A percentile compares a stretch with the other conserved stretches of the same genome.
Conservation (phyloP, 2,113 vertebrate genomes). For the Pteruthius melanotis region DNA sequence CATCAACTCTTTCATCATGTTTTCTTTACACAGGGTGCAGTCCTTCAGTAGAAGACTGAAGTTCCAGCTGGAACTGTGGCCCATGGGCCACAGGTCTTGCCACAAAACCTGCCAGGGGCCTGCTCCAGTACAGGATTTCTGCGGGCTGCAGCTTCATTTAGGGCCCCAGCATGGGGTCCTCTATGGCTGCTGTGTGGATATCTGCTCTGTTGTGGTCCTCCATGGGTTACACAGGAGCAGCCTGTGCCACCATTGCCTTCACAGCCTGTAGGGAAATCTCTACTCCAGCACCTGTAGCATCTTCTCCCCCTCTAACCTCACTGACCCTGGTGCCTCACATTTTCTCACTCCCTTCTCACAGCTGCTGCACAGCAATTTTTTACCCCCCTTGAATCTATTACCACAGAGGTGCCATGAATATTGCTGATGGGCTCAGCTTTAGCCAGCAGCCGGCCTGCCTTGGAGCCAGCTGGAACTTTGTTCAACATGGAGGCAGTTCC, state of each 20-base stretch:
- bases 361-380: background rate
- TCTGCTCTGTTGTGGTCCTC: fast-evolving
- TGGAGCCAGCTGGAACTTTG: background rate
- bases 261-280: background rate
- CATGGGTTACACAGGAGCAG: background rate
- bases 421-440: background rate
- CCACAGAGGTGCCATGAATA: background rate
- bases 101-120: background rate
- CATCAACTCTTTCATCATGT: background rate
- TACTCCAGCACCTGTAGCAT: fast-evolving
- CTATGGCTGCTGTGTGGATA: background rate
- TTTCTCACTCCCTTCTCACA: background rate
- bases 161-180: background rate
- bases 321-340: background rate
- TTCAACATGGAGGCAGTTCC: background rate
- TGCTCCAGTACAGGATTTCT: fast-evolving
- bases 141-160: background rate
- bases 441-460: fast-evolving
- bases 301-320: background rate
- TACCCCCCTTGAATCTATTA: background rate
- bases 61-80: no score
- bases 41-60: background rate
- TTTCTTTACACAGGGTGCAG: background rate
- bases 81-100: background rate
- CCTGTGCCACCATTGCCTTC: background rate